Conservation (phyloP, 2,797 vertebrate genomes). For the Rhinophrynus dorsalis region DNA sequence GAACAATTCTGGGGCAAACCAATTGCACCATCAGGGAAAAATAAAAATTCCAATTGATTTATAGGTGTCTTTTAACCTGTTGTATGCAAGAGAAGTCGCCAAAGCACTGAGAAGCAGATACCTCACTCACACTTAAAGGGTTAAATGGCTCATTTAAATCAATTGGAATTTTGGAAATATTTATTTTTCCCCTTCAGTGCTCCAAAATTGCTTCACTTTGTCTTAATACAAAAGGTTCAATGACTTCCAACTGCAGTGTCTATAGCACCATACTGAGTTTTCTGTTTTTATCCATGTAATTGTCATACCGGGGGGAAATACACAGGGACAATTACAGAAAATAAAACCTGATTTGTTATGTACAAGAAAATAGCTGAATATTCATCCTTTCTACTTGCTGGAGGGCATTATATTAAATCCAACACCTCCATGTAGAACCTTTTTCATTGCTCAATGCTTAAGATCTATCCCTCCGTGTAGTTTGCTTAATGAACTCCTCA, state of each 20-base stretch:
- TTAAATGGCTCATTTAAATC: too few species aligned
- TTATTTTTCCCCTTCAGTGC: too few species aligned
- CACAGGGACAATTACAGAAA: conserved; percentile 28
- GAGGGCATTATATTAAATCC: conserved; percentile 32
- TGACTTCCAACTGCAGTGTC: neutral
- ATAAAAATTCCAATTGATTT: too few species aligned
- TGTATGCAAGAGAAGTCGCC: too few species aligned
- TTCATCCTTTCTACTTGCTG: conserved; percentile 29
- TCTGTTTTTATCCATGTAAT: conserved; percentile 15
- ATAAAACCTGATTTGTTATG: conserved; percentile 28
- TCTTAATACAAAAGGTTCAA: neutral
- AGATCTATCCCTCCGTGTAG: conserved; percentile 16
- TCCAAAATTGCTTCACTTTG: too few species aligned
- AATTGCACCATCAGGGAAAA: too few species aligned
- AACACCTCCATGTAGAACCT: conserved; percentile 24
- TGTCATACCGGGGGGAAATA: conserved; percentile 28
- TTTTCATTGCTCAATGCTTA: conserved; percentile 30
- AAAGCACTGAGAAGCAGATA: too few species aligned
- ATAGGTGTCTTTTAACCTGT: too few species aligned
- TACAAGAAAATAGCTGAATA: conserved; percentile 26
- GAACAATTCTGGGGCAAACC: too few species aligned
- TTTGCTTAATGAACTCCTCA: conserved; percentile 44
- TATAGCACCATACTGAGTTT: conserved; percentile 28
- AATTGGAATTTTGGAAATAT: too few species aligned
- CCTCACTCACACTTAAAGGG: too few species aligned